A percentile compares a stretch with the other conserved stretches of the same genome.
Evolutionary conservation across 2,113 vertebrate species (phyloP).

Genomic region (Clarias gariepinus): DNA sequence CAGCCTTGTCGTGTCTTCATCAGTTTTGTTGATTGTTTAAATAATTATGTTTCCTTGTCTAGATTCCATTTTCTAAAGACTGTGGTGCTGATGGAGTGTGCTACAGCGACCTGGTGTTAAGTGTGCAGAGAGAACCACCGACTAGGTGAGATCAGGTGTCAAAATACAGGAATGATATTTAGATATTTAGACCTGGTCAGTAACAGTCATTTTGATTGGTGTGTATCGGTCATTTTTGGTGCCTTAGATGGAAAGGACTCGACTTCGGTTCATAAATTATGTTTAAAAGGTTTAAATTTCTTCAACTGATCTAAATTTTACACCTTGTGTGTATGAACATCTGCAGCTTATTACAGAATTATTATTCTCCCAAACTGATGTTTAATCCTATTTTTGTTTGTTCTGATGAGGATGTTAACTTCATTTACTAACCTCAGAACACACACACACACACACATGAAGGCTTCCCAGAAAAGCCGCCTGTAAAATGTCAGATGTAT

Average conservation of each 20-base stretch:
- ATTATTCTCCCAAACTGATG: neutral
- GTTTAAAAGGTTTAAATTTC: neutral
- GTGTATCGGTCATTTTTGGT: neutral
- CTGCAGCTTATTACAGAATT: neutral
- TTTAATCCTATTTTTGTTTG: neutral
- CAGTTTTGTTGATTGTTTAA: neutral
- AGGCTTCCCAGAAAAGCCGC: neutral
- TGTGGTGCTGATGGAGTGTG: slow-evolving; percentile 82
- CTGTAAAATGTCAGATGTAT: neutral
- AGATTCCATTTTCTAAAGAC: slow-evolving; percentile 85
- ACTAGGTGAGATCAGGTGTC: slow-evolving; percentile 60
- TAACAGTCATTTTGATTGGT: neutral
- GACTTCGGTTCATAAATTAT: neutral
- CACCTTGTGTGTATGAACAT: neutral
- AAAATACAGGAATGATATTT: too few species aligned
- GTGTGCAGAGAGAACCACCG: slow-evolving; percentile 60
- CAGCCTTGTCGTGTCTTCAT: neutral
- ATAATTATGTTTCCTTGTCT: neutral
- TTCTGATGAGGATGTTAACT: neutral
- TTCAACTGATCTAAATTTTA: neutral
- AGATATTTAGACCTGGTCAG: neutral
- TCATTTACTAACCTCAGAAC: neutral
- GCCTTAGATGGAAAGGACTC: neutral
- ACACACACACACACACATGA: neutral
- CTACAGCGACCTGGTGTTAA: slow-evolving; percentile 75